Conservation (phyloP, 1,140 invertebrate genomes). For the Zaprionus ghesquierei region DNA sequence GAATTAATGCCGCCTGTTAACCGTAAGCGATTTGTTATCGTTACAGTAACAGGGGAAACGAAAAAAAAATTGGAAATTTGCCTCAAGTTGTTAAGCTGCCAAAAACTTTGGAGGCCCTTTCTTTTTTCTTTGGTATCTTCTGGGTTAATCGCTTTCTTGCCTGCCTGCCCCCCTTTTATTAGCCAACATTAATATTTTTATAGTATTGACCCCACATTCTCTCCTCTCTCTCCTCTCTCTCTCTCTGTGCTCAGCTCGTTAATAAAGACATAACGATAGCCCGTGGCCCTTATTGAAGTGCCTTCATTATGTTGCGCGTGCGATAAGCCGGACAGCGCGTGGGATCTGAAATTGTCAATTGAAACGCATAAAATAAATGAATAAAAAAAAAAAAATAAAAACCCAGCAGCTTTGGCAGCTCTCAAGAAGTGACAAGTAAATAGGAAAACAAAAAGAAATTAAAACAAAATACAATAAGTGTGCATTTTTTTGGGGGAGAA, state of each 20-base stretch:
- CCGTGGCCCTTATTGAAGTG: slow-evolving; percentile 12
- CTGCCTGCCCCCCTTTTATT: slow-evolving; percentile 62
- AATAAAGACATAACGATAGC: slow-evolving; percentile 66
- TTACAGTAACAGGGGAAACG: slow-evolving; percentile 33
- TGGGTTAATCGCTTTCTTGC: slow-evolving; percentile 74
- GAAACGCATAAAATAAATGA: slow-evolving; percentile 12
- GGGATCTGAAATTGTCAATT: slow-evolving; percentile 17
- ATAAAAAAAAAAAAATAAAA: not conserved
- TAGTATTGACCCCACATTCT: slow-evolving; percentile 44
- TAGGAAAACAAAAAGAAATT: not conserved
- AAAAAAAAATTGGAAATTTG: slow-evolving; percentile 48
- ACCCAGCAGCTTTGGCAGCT: not conserved
- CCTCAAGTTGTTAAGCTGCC: slow-evolving; percentile 50
- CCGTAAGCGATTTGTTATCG: slow-evolving; percentile 75
- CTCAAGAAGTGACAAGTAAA: not conserved
- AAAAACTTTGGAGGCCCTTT: slow-evolving; percentile 43
- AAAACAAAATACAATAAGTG: not conserved
- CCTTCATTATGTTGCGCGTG: slow-evolving; percentile 1
- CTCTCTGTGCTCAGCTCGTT: slow-evolving; percentile 35
- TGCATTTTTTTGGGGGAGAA: not conserved
- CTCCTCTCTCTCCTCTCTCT: no score
- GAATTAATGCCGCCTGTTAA: slow-evolving; percentile 75
- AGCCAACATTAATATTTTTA: slow-evolving; percentile 72
- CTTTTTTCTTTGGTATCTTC: slow-evolving; percentile 24
- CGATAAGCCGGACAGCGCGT: slow-evolving; percentile 7